phyloP scores from a whole-genome alignment of 2,797 vertebrate species.

The Argyrosomus regius region DNA sequence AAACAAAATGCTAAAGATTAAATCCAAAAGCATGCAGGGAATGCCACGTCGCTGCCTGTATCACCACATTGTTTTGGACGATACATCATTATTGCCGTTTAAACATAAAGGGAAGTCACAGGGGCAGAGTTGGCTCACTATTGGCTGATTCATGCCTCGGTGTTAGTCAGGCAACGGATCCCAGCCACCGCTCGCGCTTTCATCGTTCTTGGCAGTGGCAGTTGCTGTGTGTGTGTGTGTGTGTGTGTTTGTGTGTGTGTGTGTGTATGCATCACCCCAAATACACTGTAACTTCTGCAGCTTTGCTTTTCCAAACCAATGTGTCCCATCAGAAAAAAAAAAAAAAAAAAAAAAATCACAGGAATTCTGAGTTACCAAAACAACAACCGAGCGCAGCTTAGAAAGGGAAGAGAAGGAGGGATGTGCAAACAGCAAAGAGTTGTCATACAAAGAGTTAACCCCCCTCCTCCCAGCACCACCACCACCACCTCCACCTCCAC shows the following conservation, averaged over 20 bases:
- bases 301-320: slow-evolving; percentile 37
- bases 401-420: neutral
- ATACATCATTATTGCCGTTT: slow-evolving; percentile 54
- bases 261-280: slow-evolving; percentile 43
- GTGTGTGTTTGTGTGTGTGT: slow-evolving; percentile 42
- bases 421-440: slow-evolving; percentile 50
- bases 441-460: slow-evolving; percentile 87
- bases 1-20: slow-evolving; percentile 30
- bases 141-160: slow-evolving; percentile 74
- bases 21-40: slow-evolving; percentile 39
- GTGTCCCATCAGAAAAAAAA: slow-evolving; percentile 30
- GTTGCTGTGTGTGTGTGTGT: slow-evolving; percentile 40
- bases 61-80: slow-evolving; percentile 59
- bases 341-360: neutral
- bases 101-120: slow-evolving; percentile 66
- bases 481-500: slow-evolving; percentile 19
- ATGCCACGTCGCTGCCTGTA: slow-evolving; percentile 52
- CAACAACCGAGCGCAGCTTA: neutral
- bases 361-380: slow-evolving; percentile 9
- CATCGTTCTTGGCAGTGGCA: slow-evolving; percentile 69
- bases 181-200: slow-evolving; percentile 68
- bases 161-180: slow-evolving; percentile 77
- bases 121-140: slow-evolving; percentile 67
- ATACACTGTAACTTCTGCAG: slow-evolving; percentile 61
- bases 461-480: neutral